Base-by-base conservation (phyloP, 2,888 invertebrate genomes). In the Melipona bicolor region DNA sequence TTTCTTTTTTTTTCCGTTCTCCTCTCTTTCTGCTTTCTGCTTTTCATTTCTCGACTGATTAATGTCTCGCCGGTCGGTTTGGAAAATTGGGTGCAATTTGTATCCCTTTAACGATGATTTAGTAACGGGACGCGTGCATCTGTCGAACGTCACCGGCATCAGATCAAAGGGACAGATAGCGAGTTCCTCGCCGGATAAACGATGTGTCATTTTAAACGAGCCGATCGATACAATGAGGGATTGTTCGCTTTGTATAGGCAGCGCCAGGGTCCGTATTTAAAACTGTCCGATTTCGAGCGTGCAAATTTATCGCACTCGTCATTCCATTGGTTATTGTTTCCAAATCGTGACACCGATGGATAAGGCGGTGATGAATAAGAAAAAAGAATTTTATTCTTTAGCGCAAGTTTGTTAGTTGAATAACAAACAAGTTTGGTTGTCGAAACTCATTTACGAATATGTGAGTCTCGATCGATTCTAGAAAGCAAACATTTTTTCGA, bases 221-320 rank as follows among this genome's bases (percentile, higher is more conserved):
- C 49, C 72, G 71, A 72, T 85, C 86, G 86, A 77, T 82, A 79
- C 88, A 88, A 86, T 77, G 86, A 87, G n/a, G 79, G 79, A 87
- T 87, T 82, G 86, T 88, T 77, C 82, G 72, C 69, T 81, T 79
- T 77, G 64, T 77, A 68, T 59, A 24, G 79, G 9, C 49, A 4
- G 9, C 43, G 32, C 32, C 32, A 4, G 32, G 3, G 32, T 4
- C 0, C 24, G 21, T 49, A 56, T 81, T 43, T 56, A 50, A 54
- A 69, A 27, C 52, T 21, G 54, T n/a, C 24, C 77, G 64, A 49
- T 49, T 56, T 72, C 77, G 15, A 27, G 21, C 67, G 52, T 52
- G 65, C 24, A 62, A 79, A 69, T 71, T 50, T 61, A 24, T 27
- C 80, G 67, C 19, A 54, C 17, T 64, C 65, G 79, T 59, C 43